Conservation (phyloP, 1,140 invertebrate genomes). For the Muscidifurax raptorellus region DNA sequence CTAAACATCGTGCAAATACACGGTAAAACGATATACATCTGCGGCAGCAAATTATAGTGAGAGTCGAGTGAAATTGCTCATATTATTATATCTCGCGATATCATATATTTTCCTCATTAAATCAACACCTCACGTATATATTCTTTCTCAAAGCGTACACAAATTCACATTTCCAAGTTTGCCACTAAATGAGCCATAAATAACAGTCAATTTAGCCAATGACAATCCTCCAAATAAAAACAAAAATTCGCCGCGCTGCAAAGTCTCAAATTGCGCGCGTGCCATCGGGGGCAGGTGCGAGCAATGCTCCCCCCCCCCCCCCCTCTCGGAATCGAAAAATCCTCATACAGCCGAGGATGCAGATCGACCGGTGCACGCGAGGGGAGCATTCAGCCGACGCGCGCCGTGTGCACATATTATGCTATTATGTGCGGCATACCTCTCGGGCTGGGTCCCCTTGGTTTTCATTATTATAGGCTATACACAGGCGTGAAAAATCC, state of each 20-base stretch:
- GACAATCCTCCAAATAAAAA: not conserved
- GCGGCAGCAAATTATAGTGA: no score
- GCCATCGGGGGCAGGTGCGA: not conserved
- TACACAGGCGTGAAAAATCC: slow-evolving; percentile 21
- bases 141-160: no score
- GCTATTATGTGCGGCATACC: not conserved
- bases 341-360: not conserved
- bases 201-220: not conserved
- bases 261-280: not conserved
- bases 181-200: no score
- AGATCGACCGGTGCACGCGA: not conserved
- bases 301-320: not conserved
- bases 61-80: slow-evolving; percentile 29
- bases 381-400: not conserved
- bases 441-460: not conserved
- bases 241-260: not conserved
- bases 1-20: not conserved
- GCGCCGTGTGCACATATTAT: not conserved
- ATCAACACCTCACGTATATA: no score
- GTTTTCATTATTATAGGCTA: not conserved
- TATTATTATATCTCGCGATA: not conserved
- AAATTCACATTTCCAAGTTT: no score
- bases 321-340: slow-evolving; percentile 1
- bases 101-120: not conserved
- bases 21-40: not conserved